phyloP scores from a whole-genome alignment of 23 tunicate species.

The Clavelina lepadiformis region DNA sequence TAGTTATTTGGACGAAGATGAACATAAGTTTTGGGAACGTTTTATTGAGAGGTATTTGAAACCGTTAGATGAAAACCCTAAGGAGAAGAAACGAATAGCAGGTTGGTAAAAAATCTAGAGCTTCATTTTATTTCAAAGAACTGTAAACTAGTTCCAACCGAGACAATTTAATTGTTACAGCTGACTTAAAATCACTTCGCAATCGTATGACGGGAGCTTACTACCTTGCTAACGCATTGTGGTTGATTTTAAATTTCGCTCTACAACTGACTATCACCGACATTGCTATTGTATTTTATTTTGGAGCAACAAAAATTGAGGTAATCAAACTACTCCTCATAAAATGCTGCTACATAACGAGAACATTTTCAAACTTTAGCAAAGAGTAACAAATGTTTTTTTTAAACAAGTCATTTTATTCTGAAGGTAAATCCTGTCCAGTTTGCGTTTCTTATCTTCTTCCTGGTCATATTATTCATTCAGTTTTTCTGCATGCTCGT shows the following conservation, averaged over 20 bases:
- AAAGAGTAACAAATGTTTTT: not conserved
- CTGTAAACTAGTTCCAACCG: no score
- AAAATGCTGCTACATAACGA: not conserved
- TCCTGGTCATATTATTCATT: slow-evolving; percentile 62
- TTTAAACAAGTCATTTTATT: not conserved
- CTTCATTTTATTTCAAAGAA: no score
- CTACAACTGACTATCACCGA: slow-evolving; percentile 79
- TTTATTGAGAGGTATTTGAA: slow-evolving; percentile 55
- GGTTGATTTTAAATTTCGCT: slow-evolving; percentile 89
- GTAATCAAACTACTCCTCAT: not conserved
- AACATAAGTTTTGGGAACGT: slow-evolving; percentile 71
- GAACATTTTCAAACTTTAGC: not conserved
- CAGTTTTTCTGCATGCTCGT: slow-evolving; percentile 92
- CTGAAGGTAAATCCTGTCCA: slow-evolving; percentile 74
- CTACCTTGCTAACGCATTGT: slow-evolving; percentile 66
- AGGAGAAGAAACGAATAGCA: slow-evolving; percentile 33
- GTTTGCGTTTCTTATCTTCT: slow-evolving; percentile 76
- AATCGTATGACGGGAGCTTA: slow-evolving; percentile 90
- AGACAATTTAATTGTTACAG: no score
- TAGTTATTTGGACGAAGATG: slow-evolving; percentile 73
- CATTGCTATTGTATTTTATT: slow-evolving; percentile 25
- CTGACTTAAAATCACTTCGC: slow-evolving; percentile 53
- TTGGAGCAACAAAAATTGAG: not conserved
- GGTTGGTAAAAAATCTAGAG: no score
- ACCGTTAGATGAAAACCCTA: slow-evolving; percentile 51